Percentiles rank a stretch among this genome's conserved stretches.
Conservation (phyloP, 2,797 vertebrate species). For the Eremophila alpestris region DNA sequence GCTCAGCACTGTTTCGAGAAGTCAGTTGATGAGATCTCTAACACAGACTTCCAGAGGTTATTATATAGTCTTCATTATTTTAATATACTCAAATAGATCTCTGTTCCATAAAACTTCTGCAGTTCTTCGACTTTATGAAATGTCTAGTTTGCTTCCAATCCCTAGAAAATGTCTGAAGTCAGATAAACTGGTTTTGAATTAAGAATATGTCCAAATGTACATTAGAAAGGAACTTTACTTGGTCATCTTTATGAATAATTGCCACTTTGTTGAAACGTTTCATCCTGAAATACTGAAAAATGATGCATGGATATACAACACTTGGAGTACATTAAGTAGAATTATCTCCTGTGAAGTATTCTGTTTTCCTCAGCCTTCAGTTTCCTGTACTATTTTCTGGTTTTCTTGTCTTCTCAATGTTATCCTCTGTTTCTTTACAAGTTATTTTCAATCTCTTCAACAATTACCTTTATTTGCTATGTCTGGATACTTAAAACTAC, state of each 20-base stretch:
- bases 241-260: neutral
- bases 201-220: neutral
- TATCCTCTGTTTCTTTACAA: neutral
- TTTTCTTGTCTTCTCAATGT: neutral
- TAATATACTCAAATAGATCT: neutral
- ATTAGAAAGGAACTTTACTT: neutral
- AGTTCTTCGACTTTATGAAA: neutral
- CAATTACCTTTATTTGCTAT: neutral
- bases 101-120: neutral
- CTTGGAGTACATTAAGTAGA: neutral
- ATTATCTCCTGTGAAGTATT: neutral
- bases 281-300: neutral
- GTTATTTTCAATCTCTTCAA: neutral
- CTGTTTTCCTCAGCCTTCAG: neutral
- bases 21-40: neutral
- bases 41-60: neutral
- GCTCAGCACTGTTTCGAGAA: neutral
- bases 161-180: neutral
- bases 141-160: neutral
- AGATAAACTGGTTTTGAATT: neutral
- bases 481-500: neutral
- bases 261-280: neutral
- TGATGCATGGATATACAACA: neutral
- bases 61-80: neutral
- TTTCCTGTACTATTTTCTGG: neutral